Evolutionary conservation across 2,113 vertebrate species (phyloP), one percentile per base, ranked within the genome.

Genomic region (Protobothrops flavoviridis): DNA sequence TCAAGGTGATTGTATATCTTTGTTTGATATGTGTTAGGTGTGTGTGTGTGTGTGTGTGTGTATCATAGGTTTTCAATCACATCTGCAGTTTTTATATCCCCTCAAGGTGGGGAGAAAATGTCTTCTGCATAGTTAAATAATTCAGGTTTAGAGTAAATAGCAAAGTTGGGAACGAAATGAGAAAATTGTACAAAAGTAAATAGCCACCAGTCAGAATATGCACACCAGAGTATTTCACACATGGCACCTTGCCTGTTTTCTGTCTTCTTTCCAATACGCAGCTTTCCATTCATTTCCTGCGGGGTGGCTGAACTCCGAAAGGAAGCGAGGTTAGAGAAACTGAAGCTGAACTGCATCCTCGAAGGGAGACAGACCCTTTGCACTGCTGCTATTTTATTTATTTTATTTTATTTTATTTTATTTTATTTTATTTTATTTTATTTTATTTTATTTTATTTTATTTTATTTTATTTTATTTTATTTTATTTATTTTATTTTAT

Each of bases 61-160:
- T 52, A 52, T 29, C 21, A 50, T 9, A 52, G 85, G 21, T n/a
- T 93, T 92, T 95, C 94, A 85, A 21, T 9, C 26, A 13, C 48
- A 86, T 48, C 87, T 61, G 50, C 45, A 61, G 88, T 74, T 86
- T 9, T 56, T 9, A 29, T 53, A 45, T 90, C 4, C 91, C 81
- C 4, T 59, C 33, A 90, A 13, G 0, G 39, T 55, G 61, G 8
- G 23, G 7, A 74, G 48, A 21, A 48, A 50, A 1, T 56, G 52
- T 87, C 21, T 6, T 2, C 94, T 56, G 87, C 64, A 29, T 61
- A 69, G 10, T 56, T 88, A 87, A 95, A 85, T 86, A 92, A 91
- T 81, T 92, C 39, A 85, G 21, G 4, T 48, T 1, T 6, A 91
- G 55, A 91, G 17, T 61, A 94, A 95, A 93, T 92, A 94, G 92